A percentile compares a stretch with the other conserved stretches of the same genome.
These are phyloP conservation scores for Leptinotarsa defecta DNA, from an alignment of 1,140 invertebrate genomes.

Conservation along the genomic window DNA sequence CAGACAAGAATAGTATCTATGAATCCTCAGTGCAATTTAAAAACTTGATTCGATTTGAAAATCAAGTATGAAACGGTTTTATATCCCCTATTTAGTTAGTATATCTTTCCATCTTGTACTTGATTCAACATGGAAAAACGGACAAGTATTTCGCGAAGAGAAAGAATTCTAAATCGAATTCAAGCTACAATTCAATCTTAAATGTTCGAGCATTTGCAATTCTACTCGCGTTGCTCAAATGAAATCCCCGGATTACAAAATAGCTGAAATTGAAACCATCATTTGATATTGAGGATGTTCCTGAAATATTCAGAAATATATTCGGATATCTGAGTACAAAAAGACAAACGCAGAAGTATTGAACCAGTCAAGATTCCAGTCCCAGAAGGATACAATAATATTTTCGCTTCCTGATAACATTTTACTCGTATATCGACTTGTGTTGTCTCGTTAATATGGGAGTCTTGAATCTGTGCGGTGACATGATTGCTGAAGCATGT, in stretches of 20 bases:
- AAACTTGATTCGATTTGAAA: no score
- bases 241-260: slow-evolving; percentile 1
- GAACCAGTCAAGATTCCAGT: no score
- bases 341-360: neutral
- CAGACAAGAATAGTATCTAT: no score
- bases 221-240: slow-evolving; percentile 3
- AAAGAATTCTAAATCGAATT: neutral
- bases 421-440: no score
- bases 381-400: no score
- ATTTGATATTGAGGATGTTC: slow-evolving; percentile 1
- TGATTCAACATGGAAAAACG: neutral
- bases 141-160: neutral
- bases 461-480: no score
- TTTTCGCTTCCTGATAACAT: no score
- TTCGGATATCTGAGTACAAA: neutral
- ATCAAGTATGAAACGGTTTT: neutral
- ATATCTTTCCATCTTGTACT: neutral
- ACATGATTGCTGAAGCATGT: no score
- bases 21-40: no score
- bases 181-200: neutral
- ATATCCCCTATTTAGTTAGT: neutral
- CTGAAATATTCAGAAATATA: slow-evolving; percentile 6
- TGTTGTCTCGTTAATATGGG: no score
- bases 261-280: slow-evolving; percentile 3
- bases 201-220: slow-evolving; percentile 6